Base-by-base conservation (phyloP, 2,797 vertebrate genomes). In the Echeneis naucrates region DNA sequence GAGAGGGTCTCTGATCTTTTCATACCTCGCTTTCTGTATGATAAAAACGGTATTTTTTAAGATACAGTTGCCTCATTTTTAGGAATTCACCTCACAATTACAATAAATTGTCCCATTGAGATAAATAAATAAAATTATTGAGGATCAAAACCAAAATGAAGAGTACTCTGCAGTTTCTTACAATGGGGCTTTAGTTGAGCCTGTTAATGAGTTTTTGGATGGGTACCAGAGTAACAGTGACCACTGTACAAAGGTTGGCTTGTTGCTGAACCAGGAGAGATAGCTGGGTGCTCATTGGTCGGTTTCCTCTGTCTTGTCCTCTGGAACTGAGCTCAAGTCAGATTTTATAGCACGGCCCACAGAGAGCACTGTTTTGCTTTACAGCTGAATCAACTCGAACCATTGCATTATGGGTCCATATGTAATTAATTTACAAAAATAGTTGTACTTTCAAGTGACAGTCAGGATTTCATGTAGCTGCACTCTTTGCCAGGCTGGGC, bases 281-380 rank as follows among this genome's bases (percentile, higher is more conserved):
- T 83, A 86, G 79, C 69, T 86, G 80, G 74, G 62, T 79, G 79
- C 85, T 84, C 82, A 89, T 84, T 82, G 50, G 60, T 88, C 35
- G 58, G 69, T 88, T 81, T 86, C 67, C 71, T 83, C 67, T 81
- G 81, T 86, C 70, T 71, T 88, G 54, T 87, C 75, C 80, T 90
- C 86, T 93, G 90, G 90, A 92, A 84, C 89, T 91, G 89, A 92
- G 88, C 91, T 91, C 83, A 75, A 81, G 81, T 89, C 88, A 86
- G 84, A 89, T 86, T 89, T 92, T 86, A 48, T 86, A 88, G 86
- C 79, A 33, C 85, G 87, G 89, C 83, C 81, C 56, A 30, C 69
- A 76, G 80, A 85, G 85, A 86, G 65, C 58, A 16, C 58, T 26
- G 24, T 12, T 35, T 13, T 24, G 3, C 40, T 72, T 76, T 17